Base-by-base conservation (phyloP, 92 coral and sea anemone genomes). In the Porites cylindrica region DNA sequence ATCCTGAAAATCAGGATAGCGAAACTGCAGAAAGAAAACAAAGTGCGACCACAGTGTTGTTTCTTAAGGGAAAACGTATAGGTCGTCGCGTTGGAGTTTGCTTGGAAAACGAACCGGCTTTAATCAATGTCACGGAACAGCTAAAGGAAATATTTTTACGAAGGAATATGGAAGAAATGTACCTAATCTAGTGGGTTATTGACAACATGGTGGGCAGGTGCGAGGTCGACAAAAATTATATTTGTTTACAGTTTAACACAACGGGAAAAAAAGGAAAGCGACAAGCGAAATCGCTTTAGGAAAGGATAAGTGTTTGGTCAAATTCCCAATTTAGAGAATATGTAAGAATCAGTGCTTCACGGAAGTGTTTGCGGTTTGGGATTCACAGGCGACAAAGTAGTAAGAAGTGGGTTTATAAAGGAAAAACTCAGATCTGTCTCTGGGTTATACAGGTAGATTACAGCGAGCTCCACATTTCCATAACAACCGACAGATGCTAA, bases 111-210 rank as follows among this genome's bases (percentile, higher is more conserved):
- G 98, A 95, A 74, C 79, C 82, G n/a, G 88, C 93, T 51, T 83
- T 95, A 54, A 82, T 83, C 17, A 93, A 95, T 66, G 92, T 95
- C 26, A 90, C 96, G 24, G 98, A 95, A 70, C 91, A 91, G 65
- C 94, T 95, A 4, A 95, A 95, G 81, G 98, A 95, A 51, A 95
- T 95, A 18, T 95, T 95, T 63, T 85, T 95, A 10, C 88, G 98
- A 23, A 86, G 94, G 74, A 95, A 95, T 66, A 95, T 95, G 98
- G 98, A 95, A 86, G 98, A 95, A 73, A 95, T 95, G 98, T 95
- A 95, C 91, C 89, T 95, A 53, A 95, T 95, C 61, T 95, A 86
- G 83, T 53, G 54, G 16, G 8, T 10, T 68, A 58, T 47, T 78
- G 68, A 76, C 71, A 66, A 29, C 38, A 26, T 16, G 19, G 43